phyloP scores from a whole-genome alignment of 1,140 invertebrate genomes.

The Phthorimaea operculella region DNA sequence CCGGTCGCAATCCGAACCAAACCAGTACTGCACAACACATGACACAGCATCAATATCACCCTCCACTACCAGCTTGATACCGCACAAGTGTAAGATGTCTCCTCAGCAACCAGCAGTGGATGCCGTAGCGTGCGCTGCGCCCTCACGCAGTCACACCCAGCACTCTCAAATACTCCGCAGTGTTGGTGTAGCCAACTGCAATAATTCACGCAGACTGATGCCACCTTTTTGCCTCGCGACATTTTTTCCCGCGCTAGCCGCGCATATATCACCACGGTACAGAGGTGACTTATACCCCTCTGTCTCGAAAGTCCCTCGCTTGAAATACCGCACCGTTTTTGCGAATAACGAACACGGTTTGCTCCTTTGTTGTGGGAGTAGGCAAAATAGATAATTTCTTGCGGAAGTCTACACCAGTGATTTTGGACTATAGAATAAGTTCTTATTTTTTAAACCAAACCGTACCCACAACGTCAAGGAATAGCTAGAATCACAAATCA shows the following conservation, averaged over 20 bases:
- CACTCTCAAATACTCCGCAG: slow-evolving; percentile 49
- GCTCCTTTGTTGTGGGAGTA: slow-evolving; percentile 23
- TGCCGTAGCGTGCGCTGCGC: no score
- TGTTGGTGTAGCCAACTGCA: slow-evolving; percentile 42
- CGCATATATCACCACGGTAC: slow-evolving; percentile 50
- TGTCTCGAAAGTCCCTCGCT: slow-evolving; percentile 33
- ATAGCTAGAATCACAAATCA: slow-evolving; percentile 12
- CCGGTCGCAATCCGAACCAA: neutral
- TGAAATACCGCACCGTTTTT: slow-evolving; percentile 51
- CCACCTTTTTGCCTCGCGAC: slow-evolving; percentile 56
- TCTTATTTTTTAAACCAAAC: slow-evolving; percentile 6
- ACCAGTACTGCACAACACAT: no score
- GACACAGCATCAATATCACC: no score
- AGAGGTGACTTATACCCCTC: slow-evolving; percentile 55
- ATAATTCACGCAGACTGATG: slow-evolving; percentile 61
- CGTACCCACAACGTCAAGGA: neutral
- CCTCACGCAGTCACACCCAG: neutral
- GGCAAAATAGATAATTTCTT: slow-evolving; percentile 16
- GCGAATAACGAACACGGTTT: slow-evolving; percentile 22
- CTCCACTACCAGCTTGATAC: no score
- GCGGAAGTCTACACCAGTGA: neutral
- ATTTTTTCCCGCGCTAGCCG: slow-evolving; percentile 64
- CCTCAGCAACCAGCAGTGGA: no score
- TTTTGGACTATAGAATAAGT: neutral
- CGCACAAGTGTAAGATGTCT: no score